Evolutionary conservation across 2,797 vertebrate species (phyloP), one percentile per base, ranked within the genome.

Genomic region (Gambusia yucatana): DNA sequence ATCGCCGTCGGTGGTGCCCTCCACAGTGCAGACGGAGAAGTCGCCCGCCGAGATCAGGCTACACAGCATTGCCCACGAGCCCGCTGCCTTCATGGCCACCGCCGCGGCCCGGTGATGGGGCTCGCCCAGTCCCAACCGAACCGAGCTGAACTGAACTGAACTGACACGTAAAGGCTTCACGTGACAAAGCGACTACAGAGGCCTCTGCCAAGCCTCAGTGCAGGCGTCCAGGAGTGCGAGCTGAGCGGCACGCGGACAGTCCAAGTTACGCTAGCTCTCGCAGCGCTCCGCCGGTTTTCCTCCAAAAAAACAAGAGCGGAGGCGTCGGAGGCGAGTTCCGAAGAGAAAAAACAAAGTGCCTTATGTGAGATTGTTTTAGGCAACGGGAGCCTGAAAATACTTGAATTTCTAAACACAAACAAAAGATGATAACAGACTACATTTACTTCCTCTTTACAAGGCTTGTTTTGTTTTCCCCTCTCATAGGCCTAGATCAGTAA

Each of bases 51-150:
- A 98, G 93, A 97, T 98, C 92, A 89, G 97, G 72, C 95, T 98
- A 84, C 97, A 98, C 95, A 97, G 97, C 94, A 95, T 99, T 88
- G 87, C 92, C 48, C 95, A 96, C 1, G 97, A 97, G 87, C 86
- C 97, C 57, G 87, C 96, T 28, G 77, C 91, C 77, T 94, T 94
- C 86, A 76, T 93, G 0, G 48, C 90, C 65, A 72, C 86, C 7
- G 87, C 86, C 0, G 83, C 87, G 74, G 87, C 92, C 2, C 91
- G 84, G 65, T 94, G 92, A 94, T 46, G 71, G n/a, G 61, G 30
- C 74, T 16, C n/a, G 22, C 50, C 48, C 52, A 70, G 82, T 65
- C 71, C n/a, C 9, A 6, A 14, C 1, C 5, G 55, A 30, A 30
- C n/a, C 7, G 22, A 55, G 8, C 22, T 9, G 2, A 82, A 79